Evolutionary conservation across 2,113 vertebrate genomes (phyloP).

Genomic region (Atrichornis clamosus): DNA sequence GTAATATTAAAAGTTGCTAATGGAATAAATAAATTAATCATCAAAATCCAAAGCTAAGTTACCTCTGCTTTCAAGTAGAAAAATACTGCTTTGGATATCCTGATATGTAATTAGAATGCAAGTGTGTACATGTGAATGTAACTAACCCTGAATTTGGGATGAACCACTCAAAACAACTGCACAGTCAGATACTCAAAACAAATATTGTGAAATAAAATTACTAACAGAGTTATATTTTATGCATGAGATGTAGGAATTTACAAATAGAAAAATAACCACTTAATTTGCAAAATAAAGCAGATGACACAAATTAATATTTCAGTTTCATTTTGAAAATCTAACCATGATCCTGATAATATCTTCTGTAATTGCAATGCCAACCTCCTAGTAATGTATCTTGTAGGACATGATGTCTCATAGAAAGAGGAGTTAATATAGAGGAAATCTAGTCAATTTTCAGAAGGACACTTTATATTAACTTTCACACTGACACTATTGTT

Average conservation of each 20-base stretch:
- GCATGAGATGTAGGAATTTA: background rate
- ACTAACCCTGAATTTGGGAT: background rate
- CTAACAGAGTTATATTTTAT: background rate
- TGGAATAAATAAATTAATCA: slow-evolving; percentile 14
- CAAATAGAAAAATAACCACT: background rate
- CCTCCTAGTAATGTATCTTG: background rate
- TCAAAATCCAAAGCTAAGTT: background rate
- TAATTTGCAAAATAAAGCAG: slow-evolving; percentile 4
- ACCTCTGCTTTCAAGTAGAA: background rate
- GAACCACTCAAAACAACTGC: background rate
- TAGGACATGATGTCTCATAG: background rate
- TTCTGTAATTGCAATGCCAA: background rate
- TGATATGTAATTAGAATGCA: background rate
- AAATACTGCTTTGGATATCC: background rate
- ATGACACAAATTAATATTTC: background rate
- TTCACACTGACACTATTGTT: background rate
- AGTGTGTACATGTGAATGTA: background rate
- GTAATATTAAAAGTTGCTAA: background rate
- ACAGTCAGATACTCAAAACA: background rate
- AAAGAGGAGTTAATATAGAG: background rate
- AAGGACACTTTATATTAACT: background rate
- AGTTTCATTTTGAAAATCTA: background rate
- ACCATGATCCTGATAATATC: background rate
- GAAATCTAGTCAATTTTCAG: background rate
- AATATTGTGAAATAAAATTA: background rate